Conservation (phyloP, 2,797 vertebrate genomes). For the Oryzias dopingdopingensis region DNA sequence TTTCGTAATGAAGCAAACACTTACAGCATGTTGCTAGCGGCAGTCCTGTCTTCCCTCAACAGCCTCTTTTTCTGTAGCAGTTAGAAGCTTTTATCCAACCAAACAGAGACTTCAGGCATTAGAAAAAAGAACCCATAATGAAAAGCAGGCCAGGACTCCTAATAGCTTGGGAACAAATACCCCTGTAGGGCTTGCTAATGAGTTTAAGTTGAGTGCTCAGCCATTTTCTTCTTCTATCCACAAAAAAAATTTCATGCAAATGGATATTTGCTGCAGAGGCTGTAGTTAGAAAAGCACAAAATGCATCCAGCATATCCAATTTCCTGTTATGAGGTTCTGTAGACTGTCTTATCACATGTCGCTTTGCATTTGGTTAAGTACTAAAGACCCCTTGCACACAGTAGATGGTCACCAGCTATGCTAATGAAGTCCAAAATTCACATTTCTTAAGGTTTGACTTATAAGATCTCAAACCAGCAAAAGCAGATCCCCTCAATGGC, state of each 20-base stretch:
- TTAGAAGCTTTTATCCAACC: slow-evolving; percentile 59
- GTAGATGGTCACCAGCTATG: too few species aligned
- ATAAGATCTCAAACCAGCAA: too few species aligned
- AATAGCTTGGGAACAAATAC: slow-evolving; percentile 61
- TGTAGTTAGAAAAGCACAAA: slow-evolving; percentile 37
- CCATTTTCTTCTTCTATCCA: slow-evolving; percentile 51
- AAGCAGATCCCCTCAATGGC: not conserved
- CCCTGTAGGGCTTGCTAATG: slow-evolving; percentile 69
- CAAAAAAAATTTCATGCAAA: slow-evolving; percentile 75
- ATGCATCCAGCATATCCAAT: slow-evolving; percentile 13
- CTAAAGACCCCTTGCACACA: too few species aligned
- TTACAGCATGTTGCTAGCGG: slow-evolving; percentile 30
- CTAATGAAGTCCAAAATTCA: too few species aligned
- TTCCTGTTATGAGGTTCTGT: too few species aligned
- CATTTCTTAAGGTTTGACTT: too few species aligned
- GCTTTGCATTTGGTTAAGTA: too few species aligned
- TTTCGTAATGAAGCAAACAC: slow-evolving; percentile 15
- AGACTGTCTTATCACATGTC: too few species aligned
- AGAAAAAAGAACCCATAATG: slow-evolving; percentile 54
- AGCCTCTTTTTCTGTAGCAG: slow-evolving; percentile 20
- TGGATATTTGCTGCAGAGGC: slow-evolving; percentile 31
- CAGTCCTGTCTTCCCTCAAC: slow-evolving; percentile 21
- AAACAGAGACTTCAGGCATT: slow-evolving; percentile 51
- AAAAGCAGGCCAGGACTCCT: slow-evolving; percentile 54
- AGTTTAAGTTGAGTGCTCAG: slow-evolving; percentile 68